These are phyloP conservation scores for Spisula subtruncata DNA, from an alignment of 2,888 invertebrate species.

Conservation along the genomic window DNA sequence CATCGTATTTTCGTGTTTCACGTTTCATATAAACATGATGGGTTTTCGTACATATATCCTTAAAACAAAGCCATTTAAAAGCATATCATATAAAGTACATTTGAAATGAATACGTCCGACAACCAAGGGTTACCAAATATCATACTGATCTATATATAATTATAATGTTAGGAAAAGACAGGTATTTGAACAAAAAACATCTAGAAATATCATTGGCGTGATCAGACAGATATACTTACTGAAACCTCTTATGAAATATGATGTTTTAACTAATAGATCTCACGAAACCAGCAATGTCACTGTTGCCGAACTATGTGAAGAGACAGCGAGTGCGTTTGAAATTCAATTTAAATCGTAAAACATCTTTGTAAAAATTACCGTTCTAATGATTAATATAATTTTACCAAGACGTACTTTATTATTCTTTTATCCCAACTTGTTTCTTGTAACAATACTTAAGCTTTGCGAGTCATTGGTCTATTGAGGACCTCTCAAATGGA, in stretches of 20 bases:
- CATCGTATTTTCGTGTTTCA: too few species aligned
- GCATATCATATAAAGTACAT: too few species aligned
- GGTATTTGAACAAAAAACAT: too few species aligned
- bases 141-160: too few species aligned
- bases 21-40: too few species aligned
- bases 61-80: too few species aligned
- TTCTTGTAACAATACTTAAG: neutral
- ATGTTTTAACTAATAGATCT: neutral
- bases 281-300: constrained; percentile 6
- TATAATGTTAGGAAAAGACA: too few species aligned
- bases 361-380: neutral
- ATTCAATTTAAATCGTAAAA: neutral
- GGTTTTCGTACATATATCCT: too few species aligned
- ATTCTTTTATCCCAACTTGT: neutral
- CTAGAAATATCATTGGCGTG: neutral
- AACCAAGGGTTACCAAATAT: too few species aligned
- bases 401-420: neutral
- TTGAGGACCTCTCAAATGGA: constrained; percentile 15
- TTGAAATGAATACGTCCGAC: too few species aligned
- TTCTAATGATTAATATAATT: neutral
- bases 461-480: neutral
- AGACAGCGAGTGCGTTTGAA: neutral
- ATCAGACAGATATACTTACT: neutral
- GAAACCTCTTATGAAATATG: constrained; percentile 3
- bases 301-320: neutral